These are phyloP conservation scores for Caenorhabditis afra DNA, from an alignment of 2,888 invertebrate species.

Conservation along the genomic window DNA sequence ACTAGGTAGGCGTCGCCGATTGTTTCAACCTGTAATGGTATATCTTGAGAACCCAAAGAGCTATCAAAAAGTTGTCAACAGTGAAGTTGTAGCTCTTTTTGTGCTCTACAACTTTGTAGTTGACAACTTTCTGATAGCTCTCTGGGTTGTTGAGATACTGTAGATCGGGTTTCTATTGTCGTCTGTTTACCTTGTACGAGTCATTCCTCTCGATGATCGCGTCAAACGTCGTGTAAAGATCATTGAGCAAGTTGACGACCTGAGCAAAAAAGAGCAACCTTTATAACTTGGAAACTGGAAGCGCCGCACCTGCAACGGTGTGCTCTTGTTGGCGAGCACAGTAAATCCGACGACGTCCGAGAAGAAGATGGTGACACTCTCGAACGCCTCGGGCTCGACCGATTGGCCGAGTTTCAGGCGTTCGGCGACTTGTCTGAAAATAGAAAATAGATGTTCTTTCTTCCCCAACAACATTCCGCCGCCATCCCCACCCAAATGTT, in stretches of 20 bases:
- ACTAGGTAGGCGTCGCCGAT: slow-evolving; percentile 69
- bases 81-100: no score
- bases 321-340: slow-evolving; percentile 71
- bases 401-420: slow-evolving; percentile 76
- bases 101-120: no score
- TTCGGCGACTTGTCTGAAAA: slow-evolving; percentile 77
- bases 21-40: slow-evolving; percentile 63
- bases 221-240: slow-evolving; percentile 78
- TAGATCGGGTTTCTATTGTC: no score
- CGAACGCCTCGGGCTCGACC: slow-evolving; percentile 74
- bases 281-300: no score
- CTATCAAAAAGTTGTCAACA: no score
- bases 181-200: slow-evolving; percentile 75
- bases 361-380: slow-evolving; percentile 76
- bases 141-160: no score
- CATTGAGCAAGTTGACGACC: slow-evolving; percentile 78
- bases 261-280: slow-evolving; percentile 20
- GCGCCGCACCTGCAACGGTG: slow-evolving; percentile 74
- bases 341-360: slow-evolving; percentile 77
- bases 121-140: no score
- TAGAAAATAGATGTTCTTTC: not conserved
- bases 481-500: no score
- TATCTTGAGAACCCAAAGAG: no score
- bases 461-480: no score
- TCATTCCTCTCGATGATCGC: slow-evolving; percentile 77